Evolutionary conservation across 2,888 invertebrate genomes (phyloP), one percentile per base, ranked within the genome.

Genomic region (Polymixis lichenea): DNA sequence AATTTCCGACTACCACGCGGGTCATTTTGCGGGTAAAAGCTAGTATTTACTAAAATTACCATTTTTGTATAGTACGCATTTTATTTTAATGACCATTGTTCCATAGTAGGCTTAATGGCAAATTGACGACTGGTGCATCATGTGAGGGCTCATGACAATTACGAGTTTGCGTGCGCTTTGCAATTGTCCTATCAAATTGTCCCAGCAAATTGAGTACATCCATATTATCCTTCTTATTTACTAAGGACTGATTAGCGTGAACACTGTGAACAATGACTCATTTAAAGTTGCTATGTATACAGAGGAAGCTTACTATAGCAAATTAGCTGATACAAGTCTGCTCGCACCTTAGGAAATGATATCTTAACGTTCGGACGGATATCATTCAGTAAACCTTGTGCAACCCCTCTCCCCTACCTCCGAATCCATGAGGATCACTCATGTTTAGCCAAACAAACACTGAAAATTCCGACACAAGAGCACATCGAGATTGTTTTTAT

Each of bases 391-490:
- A 65, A 67, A 51, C 22, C 3, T 65, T 32, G 6, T 32, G 32
- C 22, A 6, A 38, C 7, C 1, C 19, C 4, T 9, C 13, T 15
- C 22, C 55, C n/a, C 58, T 58, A 55, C 38, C 28, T 53, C 61
- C 11, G 60, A 53, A 71, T 68, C 68, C 60, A 32, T 11, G 15
- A 60, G 32, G 56, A 69, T 19, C 22, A 56, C 28, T 70, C 32
- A 67, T 58, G 51, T 69, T 77, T 25, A 53, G 9, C 55, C 32
- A 78, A 78, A 77, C 75, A 86, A 78, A 81, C 61, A 83, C 71
- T 83, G 73, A 67, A 71, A 75, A 83, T 77, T 76, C 75, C 56
- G 25, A 28, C 58, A 51, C 66, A 78, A 53, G 61, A 53, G 64
- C 56, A 58, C 51, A 72, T 53, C 3, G 53, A 60, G 19, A 46